phyloP scores from a whole-genome alignment of 2,797 vertebrate genomes.

The Leucoraja ocellata region DNA sequence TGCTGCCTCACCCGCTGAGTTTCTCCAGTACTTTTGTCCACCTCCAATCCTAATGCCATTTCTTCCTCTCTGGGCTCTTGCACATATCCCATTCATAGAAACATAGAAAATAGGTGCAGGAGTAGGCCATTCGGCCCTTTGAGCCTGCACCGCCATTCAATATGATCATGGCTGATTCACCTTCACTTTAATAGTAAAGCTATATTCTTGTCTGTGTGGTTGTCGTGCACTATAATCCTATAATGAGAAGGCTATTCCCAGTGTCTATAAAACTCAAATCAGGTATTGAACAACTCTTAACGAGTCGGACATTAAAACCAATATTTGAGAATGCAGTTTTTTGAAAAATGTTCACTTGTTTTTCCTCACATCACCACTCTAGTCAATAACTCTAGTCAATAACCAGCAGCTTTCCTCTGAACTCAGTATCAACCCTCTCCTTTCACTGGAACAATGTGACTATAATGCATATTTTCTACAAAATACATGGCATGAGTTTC shows the following conservation, averaged over 20 bases:
- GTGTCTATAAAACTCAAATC: not conserved
- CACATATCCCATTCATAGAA: not conserved
- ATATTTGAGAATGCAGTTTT: not conserved
- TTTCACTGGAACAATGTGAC: not conserved
- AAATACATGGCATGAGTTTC: not conserved
- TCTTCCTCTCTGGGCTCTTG: not conserved
- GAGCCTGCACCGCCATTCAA: no score
- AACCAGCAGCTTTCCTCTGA: not conserved
- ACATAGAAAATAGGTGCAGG: no score
- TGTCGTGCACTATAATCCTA: no score
- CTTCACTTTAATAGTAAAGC: not conserved
- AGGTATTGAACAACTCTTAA: not conserved
- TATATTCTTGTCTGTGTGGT: not conserved
- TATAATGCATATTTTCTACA: not conserved
- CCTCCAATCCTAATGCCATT: not conserved
- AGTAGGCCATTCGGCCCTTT: no score
- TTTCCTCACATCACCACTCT: not conserved
- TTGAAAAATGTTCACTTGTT: not conserved
- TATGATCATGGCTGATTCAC: no score
- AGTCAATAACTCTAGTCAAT: not conserved
- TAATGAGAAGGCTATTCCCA: not conserved
- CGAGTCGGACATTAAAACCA: not conserved
- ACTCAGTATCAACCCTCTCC: not conserved
- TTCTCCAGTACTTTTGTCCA: no score
- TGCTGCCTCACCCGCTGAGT: no score